A percentile compares a stretch with the other conserved stretches of the same genome.
These are phyloP conservation scores for Champsocephalus esox DNA, from an alignment of 2,797 vertebrate species.

Conservation along the genomic window DNA sequence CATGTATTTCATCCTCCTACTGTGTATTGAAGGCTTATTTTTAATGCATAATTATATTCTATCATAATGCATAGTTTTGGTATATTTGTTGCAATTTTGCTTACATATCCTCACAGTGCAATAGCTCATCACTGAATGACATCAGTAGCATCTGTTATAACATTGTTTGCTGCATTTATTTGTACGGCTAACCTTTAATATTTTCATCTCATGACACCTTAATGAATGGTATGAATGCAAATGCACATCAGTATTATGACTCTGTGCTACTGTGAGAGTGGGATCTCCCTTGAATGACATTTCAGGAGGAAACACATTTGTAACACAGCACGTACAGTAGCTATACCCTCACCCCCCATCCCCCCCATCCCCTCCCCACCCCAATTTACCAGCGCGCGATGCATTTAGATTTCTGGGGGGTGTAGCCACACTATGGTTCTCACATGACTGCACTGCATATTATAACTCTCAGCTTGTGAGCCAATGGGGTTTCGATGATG, in stretches of 20 bases:
- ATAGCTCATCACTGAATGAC: background rate
- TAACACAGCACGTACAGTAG: conserved; percentile 78
- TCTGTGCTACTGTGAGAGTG: conserved; percentile 16
- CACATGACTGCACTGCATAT: conserved; percentile 74
- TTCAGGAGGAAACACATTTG: conserved; percentile 77
- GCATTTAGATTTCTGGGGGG: conserved; percentile 72
- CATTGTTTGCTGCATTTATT: conserved; percentile 1
- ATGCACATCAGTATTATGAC: background rate
- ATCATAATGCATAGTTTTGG: background rate
- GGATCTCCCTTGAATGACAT: conserved; percentile 70
- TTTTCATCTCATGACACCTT: background rate
- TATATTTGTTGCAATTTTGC: background rate
- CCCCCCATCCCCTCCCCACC: conserved; percentile 4
- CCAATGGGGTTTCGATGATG: conserved; percentile 78
- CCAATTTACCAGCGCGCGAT: conserved; percentile 70
- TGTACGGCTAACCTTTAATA: too few relatives aligned
- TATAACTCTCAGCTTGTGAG: conserved; percentile 46
- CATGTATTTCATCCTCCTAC: background rate
- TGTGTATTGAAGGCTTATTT: background rate
- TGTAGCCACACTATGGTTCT: conserved; percentile 62
- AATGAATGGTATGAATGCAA: background rate
- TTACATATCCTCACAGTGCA: background rate
- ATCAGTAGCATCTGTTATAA: background rate
- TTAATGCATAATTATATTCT: background rate
- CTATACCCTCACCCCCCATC: conserved; percentile 45